Evolutionary conservation across 2,888 invertebrate genomes (phyloP).

Genomic region (Aphodius granarius): DNA sequence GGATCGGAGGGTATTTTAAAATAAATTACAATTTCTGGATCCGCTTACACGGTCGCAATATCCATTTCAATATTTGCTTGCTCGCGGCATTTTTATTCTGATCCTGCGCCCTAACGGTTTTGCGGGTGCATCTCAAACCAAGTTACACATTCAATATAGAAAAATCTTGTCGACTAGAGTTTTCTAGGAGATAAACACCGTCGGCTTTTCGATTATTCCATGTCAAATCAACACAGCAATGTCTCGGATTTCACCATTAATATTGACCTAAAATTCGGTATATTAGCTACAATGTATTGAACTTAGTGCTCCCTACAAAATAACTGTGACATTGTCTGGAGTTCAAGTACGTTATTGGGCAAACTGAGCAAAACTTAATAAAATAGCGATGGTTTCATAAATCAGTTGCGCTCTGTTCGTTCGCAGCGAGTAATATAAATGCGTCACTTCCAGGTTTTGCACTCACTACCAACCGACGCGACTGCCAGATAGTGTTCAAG

Average conservation of each 20-base stretch:
- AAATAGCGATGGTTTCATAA: slow-evolving; percentile 26
- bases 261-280: too few species aligned
- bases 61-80: slow-evolving; percentile 42
- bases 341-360: neutral
- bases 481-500: slow-evolving; percentile 21
- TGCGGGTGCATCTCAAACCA: neutral
- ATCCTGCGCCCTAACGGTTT: neutral
- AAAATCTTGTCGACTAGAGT: neutral
- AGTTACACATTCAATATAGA: neutral
- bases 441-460: slow-evolving; percentile 24
- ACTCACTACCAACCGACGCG: slow-evolving; percentile 8
- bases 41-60: slow-evolving; percentile 39
- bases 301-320: too few species aligned
- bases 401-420: slow-evolving; percentile 13
- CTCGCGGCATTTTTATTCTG: slow-evolving; percentile 3
- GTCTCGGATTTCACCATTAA: too few species aligned
- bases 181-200: too few species aligned
- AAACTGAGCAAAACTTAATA: slow-evolving; percentile 20
- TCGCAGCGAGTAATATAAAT: slow-evolving; percentile 23
- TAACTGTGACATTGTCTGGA: too few species aligned
- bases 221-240: too few species aligned
- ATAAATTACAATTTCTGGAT: slow-evolving; percentile 43
- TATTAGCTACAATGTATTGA: too few species aligned
- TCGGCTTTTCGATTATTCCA: too few species aligned
- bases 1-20: slow-evolving; percentile 43